These are phyloP conservation scores for Bostrychus sinensis DNA, from an alignment of 2,113 vertebrate species.

Conservation along the genomic window DNA sequence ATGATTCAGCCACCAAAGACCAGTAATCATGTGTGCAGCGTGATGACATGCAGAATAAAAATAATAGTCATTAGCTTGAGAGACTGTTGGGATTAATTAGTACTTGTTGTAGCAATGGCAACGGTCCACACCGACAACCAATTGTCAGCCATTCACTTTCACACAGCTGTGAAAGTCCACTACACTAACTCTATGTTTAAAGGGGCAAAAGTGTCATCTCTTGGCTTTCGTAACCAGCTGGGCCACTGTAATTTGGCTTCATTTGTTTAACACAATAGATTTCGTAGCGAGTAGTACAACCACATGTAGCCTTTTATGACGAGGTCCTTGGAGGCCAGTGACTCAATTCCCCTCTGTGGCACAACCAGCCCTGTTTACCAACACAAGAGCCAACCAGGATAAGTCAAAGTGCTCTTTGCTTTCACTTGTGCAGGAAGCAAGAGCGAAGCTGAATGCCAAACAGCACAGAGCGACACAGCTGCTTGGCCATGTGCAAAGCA, in stretches of 20 bases:
- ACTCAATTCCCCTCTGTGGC: slow-evolving; percentile 41
- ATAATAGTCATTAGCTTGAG: slow-evolving; percentile 48
- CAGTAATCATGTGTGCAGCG: slow-evolving; percentile 2
- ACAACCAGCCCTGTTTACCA: slow-evolving; percentile 64
- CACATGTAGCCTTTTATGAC: slow-evolving; percentile 18
- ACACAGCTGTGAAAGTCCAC: slow-evolving; percentile 52
- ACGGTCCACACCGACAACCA: slow-evolving; percentile 36
- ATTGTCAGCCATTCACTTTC: slow-evolving; percentile 35
- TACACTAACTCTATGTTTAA: slow-evolving; percentile 13
- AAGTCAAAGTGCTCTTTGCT: slow-evolving; percentile 77
- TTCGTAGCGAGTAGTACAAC: slow-evolving; percentile 10
- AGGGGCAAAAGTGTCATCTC: slow-evolving; percentile 17
- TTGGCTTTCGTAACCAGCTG: slow-evolving; percentile 6
- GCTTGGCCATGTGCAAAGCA: slow-evolving; percentile 63
- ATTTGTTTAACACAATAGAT: neutral
- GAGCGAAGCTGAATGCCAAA: slow-evolving; percentile 75
- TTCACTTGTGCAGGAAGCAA: slow-evolving; percentile 68
- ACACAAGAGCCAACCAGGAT: slow-evolving; percentile 56
- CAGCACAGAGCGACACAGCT: slow-evolving; percentile 72
- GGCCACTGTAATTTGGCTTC: slow-evolving; percentile 1
- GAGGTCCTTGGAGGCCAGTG: slow-evolving; percentile 13
- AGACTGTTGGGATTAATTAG: slow-evolving; percentile 53
- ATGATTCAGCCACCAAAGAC: slow-evolving; percentile 10
- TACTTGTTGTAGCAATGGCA: slow-evolving; percentile 34
- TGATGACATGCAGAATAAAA: slow-evolving; percentile 24